Base-by-base conservation (phyloP, 1,140 invertebrate species). In the Solen grandis region DNA sequence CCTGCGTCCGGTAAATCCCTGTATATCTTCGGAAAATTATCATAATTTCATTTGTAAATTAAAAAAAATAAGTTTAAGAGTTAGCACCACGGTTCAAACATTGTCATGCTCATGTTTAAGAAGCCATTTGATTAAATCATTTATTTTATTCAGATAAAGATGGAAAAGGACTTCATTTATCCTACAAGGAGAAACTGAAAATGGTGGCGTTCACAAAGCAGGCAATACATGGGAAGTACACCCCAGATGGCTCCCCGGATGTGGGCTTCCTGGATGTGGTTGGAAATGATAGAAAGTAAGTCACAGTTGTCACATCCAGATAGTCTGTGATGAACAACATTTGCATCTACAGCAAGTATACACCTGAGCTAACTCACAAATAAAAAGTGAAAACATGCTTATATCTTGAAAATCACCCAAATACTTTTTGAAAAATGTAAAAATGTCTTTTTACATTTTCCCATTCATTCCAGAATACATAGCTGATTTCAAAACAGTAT, bases 221-320 rank as follows among this genome's bases (percentile, higher is more conserved):
- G 94, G 96, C 96, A 5, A 94, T 94, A 10, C 95, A 97, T 93
- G 98, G 98, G 5, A 96, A 96, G 80, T 97, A 96, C 87, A 93
- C 95, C 84, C 91, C 94, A 50, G 94, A 95, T 77, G 96, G 95
- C 80, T 95, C 95, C 13, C 95, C 96, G 46, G 96, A 97, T 41
- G 92, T 99, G 41, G 98, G 98, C 46, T 97, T 98, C 0, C 93
- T 99, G 27, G 98, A 99, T 93, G 97, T 99, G 5, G 97, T 99
- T 86, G 98, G 98, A 0, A 95, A 95, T 90, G 97, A 99, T 91
- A 94, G 98, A 77, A 95, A 97, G 94, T 95, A 89, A 89, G 82
- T 69, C n/a, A n/a, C n/a, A n/a, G n/a, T n/a, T n/a, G n/a, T n/a
- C n/a, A n/a, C n/a, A n/a, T n/a, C n/a, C n/a, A n/a, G n/a, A n/a